A percentile compares a stretch with the other conserved stretches of the same genome.
Conservation (phyloP, 1,140 invertebrate species). For the Heliothis subflexa region DNA sequence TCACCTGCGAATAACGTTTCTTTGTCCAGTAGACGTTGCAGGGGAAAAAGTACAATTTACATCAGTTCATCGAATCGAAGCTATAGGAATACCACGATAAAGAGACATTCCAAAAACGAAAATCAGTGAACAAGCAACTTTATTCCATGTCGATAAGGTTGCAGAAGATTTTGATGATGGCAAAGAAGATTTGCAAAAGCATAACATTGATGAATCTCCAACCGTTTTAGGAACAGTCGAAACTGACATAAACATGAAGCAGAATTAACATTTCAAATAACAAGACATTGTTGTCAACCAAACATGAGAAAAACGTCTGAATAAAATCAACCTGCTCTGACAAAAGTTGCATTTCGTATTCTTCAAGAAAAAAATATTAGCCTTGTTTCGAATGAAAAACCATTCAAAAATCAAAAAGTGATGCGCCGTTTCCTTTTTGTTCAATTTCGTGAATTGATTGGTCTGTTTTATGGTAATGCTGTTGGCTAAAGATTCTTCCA, state of each 20-base stretch:
- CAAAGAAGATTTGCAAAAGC: constrained; percentile 54
- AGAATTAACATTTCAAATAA: constrained; percentile 79
- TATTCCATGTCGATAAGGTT: constrained; percentile 42
- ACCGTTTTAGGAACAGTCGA: constrained; percentile 72
- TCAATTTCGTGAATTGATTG: constrained; percentile 6
- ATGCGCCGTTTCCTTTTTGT: constrained; percentile 25
- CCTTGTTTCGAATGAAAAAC: constrained; percentile 43
- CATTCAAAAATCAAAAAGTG: constrained; percentile 31
- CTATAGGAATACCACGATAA: constrained; percentile 60
- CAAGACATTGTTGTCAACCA: constrained; percentile 64
- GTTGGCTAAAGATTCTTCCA: neutral
- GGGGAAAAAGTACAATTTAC: constrained; percentile 66
- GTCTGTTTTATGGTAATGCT: neutral
- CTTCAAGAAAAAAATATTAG: constrained; percentile 47
- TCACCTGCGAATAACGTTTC: constrained; percentile 77
- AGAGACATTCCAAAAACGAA: neutral
- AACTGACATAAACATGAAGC: constrained; percentile 74
- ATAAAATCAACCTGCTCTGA: constrained; percentile 66
- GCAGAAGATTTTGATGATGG: constrained; percentile 11
- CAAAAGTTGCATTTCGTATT: constrained; percentile 60
- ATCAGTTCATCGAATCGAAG: constrained; percentile 73
- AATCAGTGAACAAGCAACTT: constrained; percentile 39
- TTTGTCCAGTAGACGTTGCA: constrained; percentile 67
- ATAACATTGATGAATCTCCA: constrained; percentile 76
- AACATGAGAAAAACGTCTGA: constrained; percentile 56